These are phyloP conservation scores for Clivina fossor DNA, from an alignment of 2,888 invertebrate genomes.

Conservation along the genomic window DNA sequence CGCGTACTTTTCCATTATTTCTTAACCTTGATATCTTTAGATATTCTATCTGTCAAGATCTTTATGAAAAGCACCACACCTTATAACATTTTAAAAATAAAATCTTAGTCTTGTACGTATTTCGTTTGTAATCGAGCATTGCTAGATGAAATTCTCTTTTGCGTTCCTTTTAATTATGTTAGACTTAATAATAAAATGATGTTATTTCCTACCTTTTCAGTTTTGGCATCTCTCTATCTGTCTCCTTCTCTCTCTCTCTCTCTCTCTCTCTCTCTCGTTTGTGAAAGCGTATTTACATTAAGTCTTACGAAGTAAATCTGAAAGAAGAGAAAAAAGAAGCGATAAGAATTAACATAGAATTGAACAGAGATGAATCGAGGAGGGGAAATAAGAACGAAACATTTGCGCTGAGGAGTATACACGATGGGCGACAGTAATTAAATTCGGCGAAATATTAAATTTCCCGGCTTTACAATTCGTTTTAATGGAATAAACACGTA, in stretches of 20 bases:
- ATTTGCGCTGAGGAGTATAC: no score
- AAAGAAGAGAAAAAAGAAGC: slow-evolving; percentile 17
- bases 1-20: background rate
- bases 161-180: background rate
- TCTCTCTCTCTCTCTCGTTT: no score
- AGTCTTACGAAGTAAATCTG: slow-evolving; percentile 22
- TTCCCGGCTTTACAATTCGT: slow-evolving; percentile 22
- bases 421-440: slow-evolving; percentile 25
- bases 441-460: slow-evolving; percentile 21
- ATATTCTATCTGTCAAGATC: background rate
- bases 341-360: slow-evolving; percentile 14
- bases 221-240: slow-evolving; percentile 21
- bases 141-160: background rate
- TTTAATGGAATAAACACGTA: slow-evolving; percentile 21
- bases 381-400: no score
- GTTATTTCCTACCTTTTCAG: slow-evolving; percentile 24
- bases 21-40: background rate
- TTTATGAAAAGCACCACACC: background rate
- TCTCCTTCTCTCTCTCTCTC: no score
- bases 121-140: background rate
- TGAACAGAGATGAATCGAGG: no score
- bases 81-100: background rate
- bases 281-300: slow-evolving; percentile 8
- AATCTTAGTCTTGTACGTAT: background rate
- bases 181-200: slow-evolving; percentile 12